phyloP scores from a whole-genome alignment of 2,113 vertebrate species.

The Pseudolaguvia tuberculata region DNA sequence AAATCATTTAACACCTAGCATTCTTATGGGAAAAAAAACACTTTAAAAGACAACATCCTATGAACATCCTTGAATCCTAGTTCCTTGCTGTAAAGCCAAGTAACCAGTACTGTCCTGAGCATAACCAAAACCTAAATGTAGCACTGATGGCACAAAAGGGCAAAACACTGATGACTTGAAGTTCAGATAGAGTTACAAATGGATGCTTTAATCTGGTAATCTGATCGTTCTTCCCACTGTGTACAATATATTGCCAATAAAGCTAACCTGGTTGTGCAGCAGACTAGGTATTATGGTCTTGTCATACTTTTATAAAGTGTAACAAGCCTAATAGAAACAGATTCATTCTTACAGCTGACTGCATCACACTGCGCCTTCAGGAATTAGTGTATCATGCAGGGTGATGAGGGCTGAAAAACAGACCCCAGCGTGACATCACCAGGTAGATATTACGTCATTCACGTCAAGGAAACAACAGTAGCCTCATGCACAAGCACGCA shows the following conservation, averaged over 20 bases:
- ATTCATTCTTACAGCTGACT: slow-evolving; percentile 51
- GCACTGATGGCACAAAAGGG: slow-evolving; percentile 35
- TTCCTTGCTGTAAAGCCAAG: neutral
- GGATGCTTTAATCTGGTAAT: neutral
- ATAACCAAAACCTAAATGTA: neutral
- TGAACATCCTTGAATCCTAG: neutral
- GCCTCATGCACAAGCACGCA: neutral
- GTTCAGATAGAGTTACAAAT: slow-evolving; percentile 6
- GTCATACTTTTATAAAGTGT: neutral
- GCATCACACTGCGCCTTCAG: slow-evolving; percentile 67
- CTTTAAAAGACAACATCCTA: neutral
- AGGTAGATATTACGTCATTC: neutral
- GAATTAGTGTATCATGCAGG: slow-evolving; percentile 48
- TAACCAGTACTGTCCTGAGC: neutral
- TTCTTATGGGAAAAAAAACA: no score
- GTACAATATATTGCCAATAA: neutral
- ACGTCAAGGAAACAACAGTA: slow-evolving; percentile 1
- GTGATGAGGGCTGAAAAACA: slow-evolving; percentile 3
- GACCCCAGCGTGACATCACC: slow-evolving; percentile 7
- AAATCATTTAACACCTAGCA: no score
- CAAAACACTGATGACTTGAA: slow-evolving; percentile 47
- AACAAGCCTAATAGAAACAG: neutral
- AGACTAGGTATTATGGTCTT: neutral
- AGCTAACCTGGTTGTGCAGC: neutral
- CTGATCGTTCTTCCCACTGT: slow-evolving; percentile 44